Base-by-base conservation (phyloP, 2,113 vertebrate species). In the rabbit (Oryctolagus cuniculus) region DNA sequence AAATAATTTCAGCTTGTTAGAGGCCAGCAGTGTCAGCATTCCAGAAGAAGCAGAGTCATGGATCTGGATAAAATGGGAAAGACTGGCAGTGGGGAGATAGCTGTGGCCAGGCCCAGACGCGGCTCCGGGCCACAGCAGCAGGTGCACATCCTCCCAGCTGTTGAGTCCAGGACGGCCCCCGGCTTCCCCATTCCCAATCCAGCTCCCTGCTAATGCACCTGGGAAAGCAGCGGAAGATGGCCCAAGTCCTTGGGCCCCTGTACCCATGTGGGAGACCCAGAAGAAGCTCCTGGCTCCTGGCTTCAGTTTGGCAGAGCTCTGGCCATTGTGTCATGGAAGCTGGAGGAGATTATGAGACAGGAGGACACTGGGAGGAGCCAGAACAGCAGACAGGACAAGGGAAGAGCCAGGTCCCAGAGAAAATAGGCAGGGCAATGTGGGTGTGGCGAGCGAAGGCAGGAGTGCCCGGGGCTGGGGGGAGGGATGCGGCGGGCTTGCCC, bases 1-100 rank as follows among this genome's bases (percentile, higher is more conserved):
- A 92, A 64, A 82, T 64, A 92, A 78, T 78, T 38, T 63, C n/a
- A 86, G 22, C 74, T 24, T 78, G 69, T 72, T 34, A 86, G n/a
- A 87, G 70, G 38, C 79, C 12, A 29, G 89, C 55, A 24, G 11
- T 70, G 51, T 92, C 91, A 67, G 92, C 79, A 72, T 17, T 27
- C 75, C 92, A 89, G 80, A 89, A 90, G 61, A 85, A 69, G 44
- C 21, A 44, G 1, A 1, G 27, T 31, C 31, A 7, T 51, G 24
- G 58, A 27, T 44, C 51, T 24, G 25, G 44, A 87, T 80, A 36
- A 63, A 61, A 29, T 10, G 69, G 70, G 21, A 75, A 84, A 55
- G 55, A 19, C 29, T 15, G 67, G 63, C 55, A 7, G 29, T 38
- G 9, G 51, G 72, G 4, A 79, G 29, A 31, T 12, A 5, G 63